Evolutionary conservation across 2,113 vertebrate species (phyloP), one percentile per base, ranked within the genome.

Genomic region (Merops nubicus): DNA sequence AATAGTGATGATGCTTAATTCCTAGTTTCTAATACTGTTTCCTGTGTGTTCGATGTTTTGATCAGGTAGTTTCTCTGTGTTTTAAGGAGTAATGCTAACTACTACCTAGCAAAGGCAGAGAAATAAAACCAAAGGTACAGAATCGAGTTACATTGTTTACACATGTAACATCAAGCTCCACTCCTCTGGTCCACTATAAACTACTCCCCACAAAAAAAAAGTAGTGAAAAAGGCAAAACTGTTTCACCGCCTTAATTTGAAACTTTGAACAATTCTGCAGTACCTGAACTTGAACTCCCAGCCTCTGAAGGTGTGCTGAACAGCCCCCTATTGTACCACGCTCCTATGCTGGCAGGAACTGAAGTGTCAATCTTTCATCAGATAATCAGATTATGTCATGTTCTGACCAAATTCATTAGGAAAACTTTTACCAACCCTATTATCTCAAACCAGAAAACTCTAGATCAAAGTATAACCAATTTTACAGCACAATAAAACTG

Each of bases 261-360:
- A 93, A 75, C 51, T 86, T 93, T 12, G 80, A 92, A 73, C 40
- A 75, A 45, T 73, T 87, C 67, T 84, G 43, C 65, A 4, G 54
- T 84, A 84, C 89, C 95, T 95, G 94, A 97, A 96, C 96, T 95
- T 97, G 96, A 97, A 97, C 96, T 93, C 65, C 43, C 80, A 91
- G 94, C 64, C 93, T 94, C 64, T 82, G 91, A 94, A 36, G 78
- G 84, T 15, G 53, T 45, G 68, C 73, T 82, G 59, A 98, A 96
- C 92, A 96, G 96, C 87, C 96, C 79, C 94, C 95, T 76, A 91
- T 95, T 97, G 96, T 97, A 85, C 70, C 16, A 0, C 0, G 5
- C 62, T 73, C 83, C 72, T 79, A 82, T 57, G 75, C 94, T 94
- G 85, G 78, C 96, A 97, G 95, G 91, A 96, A 93, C 90, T 69